Percentiles rank a stretch among this genome's conserved stretches.
Conservation (phyloP, 2,113 vertebrate species). For the Chrysochloris asiatica region DNA sequence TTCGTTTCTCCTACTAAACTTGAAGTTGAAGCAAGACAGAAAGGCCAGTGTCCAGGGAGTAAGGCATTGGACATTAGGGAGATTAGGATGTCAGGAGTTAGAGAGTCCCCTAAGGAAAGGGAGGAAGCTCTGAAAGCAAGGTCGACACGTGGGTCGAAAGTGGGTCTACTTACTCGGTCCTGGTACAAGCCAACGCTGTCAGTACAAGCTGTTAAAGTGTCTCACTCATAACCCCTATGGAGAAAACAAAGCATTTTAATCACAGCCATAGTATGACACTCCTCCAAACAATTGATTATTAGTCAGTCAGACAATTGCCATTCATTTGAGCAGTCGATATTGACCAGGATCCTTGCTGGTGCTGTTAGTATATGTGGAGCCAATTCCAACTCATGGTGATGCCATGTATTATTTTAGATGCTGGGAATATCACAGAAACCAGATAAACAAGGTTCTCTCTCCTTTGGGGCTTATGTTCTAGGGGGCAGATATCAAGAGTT, state of each 20-base stretch:
- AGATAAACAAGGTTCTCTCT: neutral
- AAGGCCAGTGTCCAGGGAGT: neutral
- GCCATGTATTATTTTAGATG: neutral
- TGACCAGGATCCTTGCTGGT: neutral
- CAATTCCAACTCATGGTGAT: neutral
- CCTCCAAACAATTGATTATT: neutral
- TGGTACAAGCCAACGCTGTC: neutral
- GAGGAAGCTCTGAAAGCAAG: neutral
- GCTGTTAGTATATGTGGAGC: neutral
- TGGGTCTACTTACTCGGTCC: neutral
- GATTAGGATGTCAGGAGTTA: neutral
- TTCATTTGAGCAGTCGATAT: neutral
- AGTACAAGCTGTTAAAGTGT: neutral
- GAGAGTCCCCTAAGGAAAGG: neutral
- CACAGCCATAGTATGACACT: neutral
- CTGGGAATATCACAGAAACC: neutral
- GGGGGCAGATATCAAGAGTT: neutral
- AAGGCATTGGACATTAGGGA: neutral
- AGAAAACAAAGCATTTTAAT: neutral
- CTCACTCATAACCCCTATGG: neutral
- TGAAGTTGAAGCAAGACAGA: slow-evolving; percentile 49
- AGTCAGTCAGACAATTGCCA: neutral
- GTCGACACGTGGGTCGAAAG: neutral
- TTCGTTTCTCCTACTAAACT: slow-evolving; percentile 43
- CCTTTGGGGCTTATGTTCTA: neutral